Evolutionary conservation across 2,797 vertebrate species (phyloP).

Genomic region (Onychomys arenicola): DNA sequence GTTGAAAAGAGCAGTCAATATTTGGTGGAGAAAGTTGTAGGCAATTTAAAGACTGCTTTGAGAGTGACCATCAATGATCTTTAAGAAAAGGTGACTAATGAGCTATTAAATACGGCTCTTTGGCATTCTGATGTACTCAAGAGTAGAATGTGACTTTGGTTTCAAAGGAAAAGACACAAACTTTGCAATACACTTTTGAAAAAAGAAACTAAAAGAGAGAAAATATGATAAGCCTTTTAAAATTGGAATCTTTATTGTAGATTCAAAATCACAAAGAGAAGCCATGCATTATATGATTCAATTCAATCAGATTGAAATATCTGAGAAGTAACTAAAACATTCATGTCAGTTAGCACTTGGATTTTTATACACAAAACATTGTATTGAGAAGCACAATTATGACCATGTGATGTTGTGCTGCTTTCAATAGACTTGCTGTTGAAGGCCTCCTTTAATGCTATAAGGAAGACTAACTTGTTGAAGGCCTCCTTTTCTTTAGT

Average conservation of each 20-base stretch:
- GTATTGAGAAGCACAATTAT: not conserved
- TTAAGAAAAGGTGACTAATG: constrained; percentile 19
- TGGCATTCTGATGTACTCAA: not conserved
- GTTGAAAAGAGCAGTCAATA: constrained; percentile 34
- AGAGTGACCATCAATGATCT: not conserved
- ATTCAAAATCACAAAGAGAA: not conserved
- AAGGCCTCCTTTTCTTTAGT: not conserved
- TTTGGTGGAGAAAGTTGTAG: constrained; percentile 26
- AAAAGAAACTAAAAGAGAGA: constrained; percentile 3
- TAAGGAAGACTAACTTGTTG: not conserved
- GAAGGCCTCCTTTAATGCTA: not conserved
- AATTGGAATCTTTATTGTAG: not conserved
- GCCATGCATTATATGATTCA: not conserved
- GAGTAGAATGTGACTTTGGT: not conserved
- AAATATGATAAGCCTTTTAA: not conserved
- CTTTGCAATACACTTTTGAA: not conserved
- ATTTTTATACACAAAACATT: not conserved
- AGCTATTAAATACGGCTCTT: constrained; percentile 27
- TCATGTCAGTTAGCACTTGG: not conserved
- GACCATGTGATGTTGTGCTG: not conserved
- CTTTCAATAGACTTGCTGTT: not conserved
- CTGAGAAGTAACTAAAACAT: not conserved
- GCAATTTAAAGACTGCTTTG: not conserved
- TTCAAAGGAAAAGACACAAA: constrained; percentile 13
- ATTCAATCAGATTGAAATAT: not conserved